A percentile compares a stretch with the other conserved stretches of the same genome.
These are phyloP conservation scores for Thereva unica DNA, from an alignment of 2,888 invertebrate genomes.

Conservation along the genomic window DNA sequence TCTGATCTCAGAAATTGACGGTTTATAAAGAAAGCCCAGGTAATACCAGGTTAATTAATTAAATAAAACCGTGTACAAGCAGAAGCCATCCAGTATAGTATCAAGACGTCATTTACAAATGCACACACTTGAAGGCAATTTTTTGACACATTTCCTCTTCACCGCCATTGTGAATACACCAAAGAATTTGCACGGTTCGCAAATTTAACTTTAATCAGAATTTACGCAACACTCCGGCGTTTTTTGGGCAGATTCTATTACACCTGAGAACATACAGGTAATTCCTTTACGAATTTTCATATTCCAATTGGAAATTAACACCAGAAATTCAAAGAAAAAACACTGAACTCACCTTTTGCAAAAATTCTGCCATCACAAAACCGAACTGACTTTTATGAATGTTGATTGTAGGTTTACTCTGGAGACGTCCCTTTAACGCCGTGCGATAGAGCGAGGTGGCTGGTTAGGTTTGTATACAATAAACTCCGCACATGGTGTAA, in stretches of 20 bases:
- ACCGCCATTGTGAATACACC: constrained; percentile 39
- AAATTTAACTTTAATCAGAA: constrained; percentile 6
- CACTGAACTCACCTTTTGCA: constrained; percentile 71
- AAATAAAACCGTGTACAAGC: too few species aligned
- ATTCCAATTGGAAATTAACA: not conserved
- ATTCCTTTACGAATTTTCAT: too few species aligned
- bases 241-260: not conserved
- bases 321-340: constrained; percentile 17
- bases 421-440: not conserved
- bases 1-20: too few species aligned
- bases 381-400: constrained; percentile 37
- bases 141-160: constrained; percentile 32
- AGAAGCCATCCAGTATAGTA: too few species aligned
- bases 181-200: constrained; percentile 20
- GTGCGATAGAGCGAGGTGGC: constrained; percentile 25
- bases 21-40: too few species aligned
- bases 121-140: constrained; percentile 21
- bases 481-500: constrained; percentile 39
- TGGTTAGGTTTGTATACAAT: constrained; percentile 28
- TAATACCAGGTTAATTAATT: too few species aligned
- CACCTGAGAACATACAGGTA: too few species aligned
- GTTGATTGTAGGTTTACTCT: constrained; percentile 17
- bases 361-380: constrained; percentile 75
- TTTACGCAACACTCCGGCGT: not conserved
- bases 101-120: constrained; percentile 22